Conservation (phyloP, 1,140 invertebrate genomes). For the Diabrotica undecimpunctata region DNA sequence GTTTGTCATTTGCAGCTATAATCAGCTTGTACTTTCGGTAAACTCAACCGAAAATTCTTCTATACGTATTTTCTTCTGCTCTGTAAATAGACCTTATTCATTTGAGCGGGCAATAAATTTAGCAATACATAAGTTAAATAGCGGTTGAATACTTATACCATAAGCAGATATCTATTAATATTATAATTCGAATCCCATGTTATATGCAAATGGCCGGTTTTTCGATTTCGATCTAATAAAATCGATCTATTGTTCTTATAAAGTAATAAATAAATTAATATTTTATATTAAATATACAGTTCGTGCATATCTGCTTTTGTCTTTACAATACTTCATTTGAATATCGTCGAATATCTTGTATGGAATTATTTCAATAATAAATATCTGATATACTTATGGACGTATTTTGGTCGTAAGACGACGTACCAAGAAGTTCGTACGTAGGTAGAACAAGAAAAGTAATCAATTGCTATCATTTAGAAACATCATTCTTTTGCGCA, state of each 20-base stretch:
- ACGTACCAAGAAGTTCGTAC: neutral
- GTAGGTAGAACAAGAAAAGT: too few relatives aligned
- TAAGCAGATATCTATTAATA: slow-evolving; percentile 32
- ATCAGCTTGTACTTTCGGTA: too few relatives aligned
- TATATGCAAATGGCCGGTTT: slow-evolving; percentile 37
- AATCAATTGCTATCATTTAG: too few relatives aligned
- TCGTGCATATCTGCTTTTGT: slow-evolving; percentile 38
- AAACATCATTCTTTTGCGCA: too few relatives aligned
- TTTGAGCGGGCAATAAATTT: neutral
- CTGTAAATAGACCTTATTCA: too few relatives aligned
- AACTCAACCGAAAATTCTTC: too few relatives aligned
- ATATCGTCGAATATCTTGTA: slow-evolving; percentile 34
- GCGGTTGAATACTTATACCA: neutral
- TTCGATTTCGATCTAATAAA: slow-evolving; percentile 44
- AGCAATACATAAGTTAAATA: slow-evolving; percentile 1
- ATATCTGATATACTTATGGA: slow-evolving; percentile 25
- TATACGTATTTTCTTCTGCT: too few relatives aligned
- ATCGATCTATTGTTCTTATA: slow-evolving; percentile 44
- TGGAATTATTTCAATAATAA: slow-evolving; percentile 37
- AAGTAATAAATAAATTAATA: slow-evolving; percentile 45
- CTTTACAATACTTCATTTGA: slow-evolving; percentile 41
- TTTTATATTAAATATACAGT: slow-evolving; percentile 30
- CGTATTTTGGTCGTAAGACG: neutral
- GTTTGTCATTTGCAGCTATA: too few relatives aligned
- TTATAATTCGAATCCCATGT: slow-evolving; percentile 36